phyloP scores from a whole-genome alignment of 53 echinoderm and acorn worm genomes.

The Stichopus horrens region DNA sequence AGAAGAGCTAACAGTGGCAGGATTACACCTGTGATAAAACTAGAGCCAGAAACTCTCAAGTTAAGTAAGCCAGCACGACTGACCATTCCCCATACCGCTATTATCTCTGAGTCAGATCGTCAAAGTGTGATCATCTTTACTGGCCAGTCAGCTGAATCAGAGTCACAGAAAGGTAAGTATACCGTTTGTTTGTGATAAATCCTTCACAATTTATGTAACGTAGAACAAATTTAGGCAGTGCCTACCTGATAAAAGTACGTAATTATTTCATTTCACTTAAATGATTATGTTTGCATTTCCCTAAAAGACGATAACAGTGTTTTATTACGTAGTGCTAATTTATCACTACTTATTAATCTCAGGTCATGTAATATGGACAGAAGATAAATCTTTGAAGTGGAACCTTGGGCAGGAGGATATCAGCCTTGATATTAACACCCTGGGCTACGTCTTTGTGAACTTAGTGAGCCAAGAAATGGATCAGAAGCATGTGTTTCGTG shows the following conservation, averaged over 20 bases:
- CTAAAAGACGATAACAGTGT: too few species aligned
- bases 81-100: not conserved
- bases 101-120: conserved; percentile 2
- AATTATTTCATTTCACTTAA: too few species aligned
- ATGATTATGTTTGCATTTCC: too few species aligned
- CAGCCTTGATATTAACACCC: not conserved
- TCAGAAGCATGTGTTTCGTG: not conserved
- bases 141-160: not conserved
- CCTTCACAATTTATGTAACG: too few species aligned
- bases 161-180: too few species aligned
- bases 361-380: not conserved
- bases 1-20: not conserved
- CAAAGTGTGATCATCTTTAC: not conserved
- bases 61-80: not conserved
- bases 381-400: not conserved
- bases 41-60: not conserved
- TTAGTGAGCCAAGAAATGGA: not conserved
- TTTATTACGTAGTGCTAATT: too few species aligned
- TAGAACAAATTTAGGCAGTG: too few species aligned
- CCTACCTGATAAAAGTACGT: too few species aligned
- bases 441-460: not conserved
- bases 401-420: not conserved
- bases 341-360: not conserved
- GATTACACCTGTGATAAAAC: conserved; percentile 18
- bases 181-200: too few species aligned